Base-by-base conservation (phyloP, 2,888 invertebrate genomes). In the Thalpophila matura region DNA sequence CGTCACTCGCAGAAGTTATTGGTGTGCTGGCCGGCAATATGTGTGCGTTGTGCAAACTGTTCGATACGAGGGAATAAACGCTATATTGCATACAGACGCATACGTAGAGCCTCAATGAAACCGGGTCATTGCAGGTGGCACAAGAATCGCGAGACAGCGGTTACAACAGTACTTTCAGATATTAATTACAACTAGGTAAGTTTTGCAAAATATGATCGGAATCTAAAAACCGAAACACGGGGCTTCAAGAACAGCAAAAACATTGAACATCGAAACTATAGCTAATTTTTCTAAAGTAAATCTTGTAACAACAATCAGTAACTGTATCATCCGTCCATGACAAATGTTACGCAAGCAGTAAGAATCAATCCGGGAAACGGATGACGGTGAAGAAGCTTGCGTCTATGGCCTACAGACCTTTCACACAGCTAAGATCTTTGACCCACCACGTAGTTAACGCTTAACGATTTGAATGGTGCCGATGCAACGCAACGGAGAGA, bases 101-200 rank as follows among this genome's bases (percentile, higher is more conserved):
- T 68, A 71, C 46, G 55, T 74, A 79, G 65, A 68, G 57, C 65
- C 61, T 60, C 69, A 31, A 56, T 47, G 66, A 64, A 83, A 79
- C 80, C 78, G 69, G 84, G 82, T 82, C 84, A 82, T 27, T 60
- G 61, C 67, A 60, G 46, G 62, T 53, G 70, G 71, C 70, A 50
- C 76, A 74, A 76, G 29, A 58, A 59, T 55, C 49, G 26, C 65
- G 62, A 77, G 46, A 40, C 26, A 69, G 70, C 66, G 72, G n/a
- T 43, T 57, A 14, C 26, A 27, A 47, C 16, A 43, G 2, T 42
- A 24, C 27, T 40, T 45, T 31, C 12, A 31, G 10, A 33, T 24
- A 22, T n/a, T 12, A 27, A 40, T 40, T 26, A 31, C 26, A 68
- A 31, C 22, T 24, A 18, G 3, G 12, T 16, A 20, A 18, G 18